Evolutionary conservation across 2,113 vertebrate species (phyloP).

Genomic region (Sinocyclocheilus maitianheensis): DNA sequence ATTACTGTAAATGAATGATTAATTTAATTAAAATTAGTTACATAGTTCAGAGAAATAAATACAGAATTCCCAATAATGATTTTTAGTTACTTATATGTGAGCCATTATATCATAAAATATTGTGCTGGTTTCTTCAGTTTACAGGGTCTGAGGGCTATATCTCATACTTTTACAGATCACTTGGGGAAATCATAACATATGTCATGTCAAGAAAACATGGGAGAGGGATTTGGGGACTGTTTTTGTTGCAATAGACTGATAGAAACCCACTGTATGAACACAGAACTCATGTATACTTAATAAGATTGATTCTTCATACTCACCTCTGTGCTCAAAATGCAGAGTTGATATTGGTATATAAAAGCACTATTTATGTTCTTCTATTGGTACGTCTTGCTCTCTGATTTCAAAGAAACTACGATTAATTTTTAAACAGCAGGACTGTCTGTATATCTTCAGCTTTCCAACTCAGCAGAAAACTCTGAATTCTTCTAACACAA

Average conservation of each 20-base stretch:
- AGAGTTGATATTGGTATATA: neutral
- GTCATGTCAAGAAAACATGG: neutral
- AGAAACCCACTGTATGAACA: neutral
- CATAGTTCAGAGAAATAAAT: neutral
- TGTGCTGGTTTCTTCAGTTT: neutral
- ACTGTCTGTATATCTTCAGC: neutral
- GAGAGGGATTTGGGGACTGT: neutral
- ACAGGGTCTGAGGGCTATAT: neutral
- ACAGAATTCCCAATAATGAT: neutral
- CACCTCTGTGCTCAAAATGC: neutral
- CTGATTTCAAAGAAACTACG: neutral
- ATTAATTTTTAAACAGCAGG: neutral
- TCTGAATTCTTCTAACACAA: neutral
- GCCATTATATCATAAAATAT: neutral
- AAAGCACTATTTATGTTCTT: neutral
- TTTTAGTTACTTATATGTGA: neutral
- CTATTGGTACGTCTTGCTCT: neutral
- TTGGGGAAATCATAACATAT: neutral
- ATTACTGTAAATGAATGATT: constrained; percentile 1
- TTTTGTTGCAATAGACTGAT: neutral
- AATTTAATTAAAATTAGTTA: neutral
- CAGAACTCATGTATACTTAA: constrained; percentile 10
- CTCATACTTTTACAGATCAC: neutral
- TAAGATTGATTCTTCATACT: neutral
- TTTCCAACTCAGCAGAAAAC: neutral